Percentiles rank a stretch among this genome's conserved stretches.
These are phyloP conservation scores for Kryptolebias ocellatus DNA, from an alignment of 2,797 vertebrate genomes.

Conservation along the genomic window DNA sequence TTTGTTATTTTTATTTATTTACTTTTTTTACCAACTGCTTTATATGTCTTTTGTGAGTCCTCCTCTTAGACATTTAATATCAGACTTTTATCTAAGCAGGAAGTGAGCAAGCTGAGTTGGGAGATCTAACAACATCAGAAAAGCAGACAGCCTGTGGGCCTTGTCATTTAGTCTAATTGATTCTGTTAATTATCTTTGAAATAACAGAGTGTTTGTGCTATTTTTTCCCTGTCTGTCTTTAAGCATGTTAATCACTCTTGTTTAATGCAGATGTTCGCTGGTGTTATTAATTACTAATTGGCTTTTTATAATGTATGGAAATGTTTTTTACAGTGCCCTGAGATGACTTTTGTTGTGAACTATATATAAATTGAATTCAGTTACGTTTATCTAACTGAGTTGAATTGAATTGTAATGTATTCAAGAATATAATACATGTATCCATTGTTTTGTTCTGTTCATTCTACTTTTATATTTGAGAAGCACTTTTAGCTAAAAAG, in stretches of 20 bases:
- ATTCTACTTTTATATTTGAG: too few relatives aligned
- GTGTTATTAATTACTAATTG: background rate
- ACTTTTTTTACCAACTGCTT: background rate
- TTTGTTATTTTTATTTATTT: background rate
- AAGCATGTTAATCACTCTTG: conserved; percentile 40
- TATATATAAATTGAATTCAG: too few relatives aligned
- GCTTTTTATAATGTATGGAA: too few relatives aligned
- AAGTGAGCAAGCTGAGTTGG: conserved; percentile 20
- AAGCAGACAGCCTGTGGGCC: conserved; percentile 33
- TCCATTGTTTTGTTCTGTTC: background rate
- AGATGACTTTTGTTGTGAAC: too few relatives aligned
- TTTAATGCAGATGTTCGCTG: conserved; percentile 19
- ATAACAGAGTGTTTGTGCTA: conserved; percentile 24
- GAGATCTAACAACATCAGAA: conserved; percentile 16
- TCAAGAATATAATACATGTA: background rate
- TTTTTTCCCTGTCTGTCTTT: conserved; percentile 28
- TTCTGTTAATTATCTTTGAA: conserved; percentile 60
- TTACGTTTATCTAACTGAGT: too few relatives aligned
- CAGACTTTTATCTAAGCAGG: conserved; percentile 3
- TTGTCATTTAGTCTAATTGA: conserved; percentile 54
- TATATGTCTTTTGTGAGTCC: background rate
- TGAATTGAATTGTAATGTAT: too few relatives aligned
- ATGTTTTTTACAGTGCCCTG: too few relatives aligned
- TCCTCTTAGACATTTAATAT: conserved; percentile 11
- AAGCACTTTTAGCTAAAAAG: too few relatives aligned